A percentile compares a stretch with the other conserved stretches of the same genome.
Evolutionary conservation across 92 coral and sea anemone species (phyloP).

Genomic region (Actinernus sp.): DNA sequence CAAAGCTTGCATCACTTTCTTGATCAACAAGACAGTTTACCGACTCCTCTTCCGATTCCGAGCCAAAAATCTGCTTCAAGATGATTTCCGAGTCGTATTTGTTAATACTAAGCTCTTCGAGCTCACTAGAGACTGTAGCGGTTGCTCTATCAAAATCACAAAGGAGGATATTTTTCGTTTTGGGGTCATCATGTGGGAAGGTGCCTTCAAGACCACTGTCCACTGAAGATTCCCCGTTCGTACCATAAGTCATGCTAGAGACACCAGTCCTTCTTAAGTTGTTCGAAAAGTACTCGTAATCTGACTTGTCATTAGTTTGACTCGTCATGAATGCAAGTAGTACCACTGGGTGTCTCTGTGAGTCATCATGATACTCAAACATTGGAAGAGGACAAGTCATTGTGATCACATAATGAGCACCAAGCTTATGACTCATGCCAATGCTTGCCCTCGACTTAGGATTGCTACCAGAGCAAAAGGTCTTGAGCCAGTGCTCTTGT

Average conservation of each 20-base stretch:
- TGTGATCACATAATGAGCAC: conserved; percentile 53
- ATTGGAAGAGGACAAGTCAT: conserved; percentile 67
- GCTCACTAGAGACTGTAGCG: conserved; percentile 19
- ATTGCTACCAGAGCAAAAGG: conserved; percentile 44
- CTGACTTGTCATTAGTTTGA: conserved; percentile 51
- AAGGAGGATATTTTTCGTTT: conserved; percentile 47
- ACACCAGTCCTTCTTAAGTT: conserved; percentile 38
- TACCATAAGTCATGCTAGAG: conserved; percentile 45
- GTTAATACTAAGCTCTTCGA: conserved; percentile 27
- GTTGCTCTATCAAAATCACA: conserved; percentile 63
- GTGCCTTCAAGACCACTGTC: conserved; percentile 50
- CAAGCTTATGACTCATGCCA: conserved; percentile 48
- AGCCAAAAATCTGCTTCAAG: conserved; percentile 29
- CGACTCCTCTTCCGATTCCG: conserved; percentile 5
- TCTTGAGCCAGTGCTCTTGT: conserved; percentile 54
- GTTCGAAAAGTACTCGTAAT: conserved; percentile 63
- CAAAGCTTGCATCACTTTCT: conserved; percentile 35
- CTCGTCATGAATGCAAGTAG: conserved; percentile 77
- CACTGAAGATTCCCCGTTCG: conserved; percentile 41
- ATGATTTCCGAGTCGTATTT: not conserved
- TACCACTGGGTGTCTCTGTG: conserved; percentile 56
- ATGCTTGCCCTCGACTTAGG: conserved; percentile 57
- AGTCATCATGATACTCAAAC: conserved; percentile 41
- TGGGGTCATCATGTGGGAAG: conserved; percentile 24
- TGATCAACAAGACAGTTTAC: conserved; percentile 49